Base-by-base conservation (phyloP, 2,113 vertebrate genomes). In the Leptodactylus fuscus region DNA sequence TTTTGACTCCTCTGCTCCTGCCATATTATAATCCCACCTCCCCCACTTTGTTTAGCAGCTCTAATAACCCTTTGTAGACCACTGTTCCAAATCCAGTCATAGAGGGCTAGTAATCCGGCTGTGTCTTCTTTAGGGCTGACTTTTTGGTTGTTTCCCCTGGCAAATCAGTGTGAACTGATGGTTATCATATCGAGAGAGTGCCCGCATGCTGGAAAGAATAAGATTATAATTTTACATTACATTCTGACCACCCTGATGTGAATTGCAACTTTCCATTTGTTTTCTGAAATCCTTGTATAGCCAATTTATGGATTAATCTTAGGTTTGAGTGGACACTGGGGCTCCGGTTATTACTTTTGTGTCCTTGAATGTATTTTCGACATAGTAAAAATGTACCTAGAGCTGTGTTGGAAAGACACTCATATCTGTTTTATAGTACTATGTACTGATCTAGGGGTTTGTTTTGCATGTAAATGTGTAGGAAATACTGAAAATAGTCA, bases 281-380 rank as follows among this genome's bases (percentile, higher is more conserved):
- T 58, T 58, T 58, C n/a, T 12, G 22, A 58, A 58, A 48, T 13
- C 55, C 55, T 58, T 58, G n/a, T 58, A 58, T 24, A 58, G 24
- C 55, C 55, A 58, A 58, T 58, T 58, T 58, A 58, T 58, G 55
- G 55, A 58, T 58, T 58, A 58, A 24, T 58, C 55, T 24, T 24
- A 24, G 55, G 55, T 58, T n/a, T 58, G 9, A 58, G n/a, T 58
- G n/a, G n/a, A 24, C n/a, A 58, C 55, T 58, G 55, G 55, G n/a
- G 55, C 55, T 58, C 24, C 7, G 2, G 8, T n/a, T 58, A 58
- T 58, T 24, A 24, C 55, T 58, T 58, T 24, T 58, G 55, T 58
- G 55, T 11, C 55, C 55, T 24, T 58, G 55, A 58, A 55, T 24
- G 55, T 58, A 22, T 58, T 55, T 58, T 24, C 9, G n/a, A 58